Conservation (phyloP, 1,140 invertebrate genomes). For the Lordiphosa stackelbergi region DNA sequence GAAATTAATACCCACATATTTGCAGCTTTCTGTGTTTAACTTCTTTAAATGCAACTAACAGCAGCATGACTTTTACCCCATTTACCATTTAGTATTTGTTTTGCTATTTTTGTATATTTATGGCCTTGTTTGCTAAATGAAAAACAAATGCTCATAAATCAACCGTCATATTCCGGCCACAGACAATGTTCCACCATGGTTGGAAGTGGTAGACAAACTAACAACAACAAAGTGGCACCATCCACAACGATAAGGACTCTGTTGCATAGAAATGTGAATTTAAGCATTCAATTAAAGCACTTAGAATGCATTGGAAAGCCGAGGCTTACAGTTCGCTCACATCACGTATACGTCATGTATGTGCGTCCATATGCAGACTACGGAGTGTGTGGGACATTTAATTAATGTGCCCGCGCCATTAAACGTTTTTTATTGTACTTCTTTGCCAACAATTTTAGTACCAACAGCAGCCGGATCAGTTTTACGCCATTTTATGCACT, state of each 20-base stretch:
- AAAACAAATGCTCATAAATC: slow-evolving; percentile 60
- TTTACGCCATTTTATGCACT: slow-evolving; percentile 63
- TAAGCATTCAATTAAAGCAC: slow-evolving; percentile 49
- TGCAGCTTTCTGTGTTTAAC: slow-evolving; percentile 12
- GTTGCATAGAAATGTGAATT: slow-evolving; percentile 11
- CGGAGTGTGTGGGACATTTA: slow-evolving; percentile 47
- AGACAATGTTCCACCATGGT: slow-evolving; percentile 22
- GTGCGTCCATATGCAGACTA: slow-evolving; percentile 9
- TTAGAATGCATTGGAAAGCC: slow-evolving; percentile 50
- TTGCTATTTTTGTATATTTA: slow-evolving; percentile 47
- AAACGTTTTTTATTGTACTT: slow-evolving; percentile 68
- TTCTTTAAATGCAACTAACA: slow-evolving; percentile 11
- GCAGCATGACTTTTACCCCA: slow-evolving; percentile 16
- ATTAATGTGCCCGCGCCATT: slow-evolving; percentile 68
- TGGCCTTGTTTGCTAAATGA: slow-evolving; percentile 56
- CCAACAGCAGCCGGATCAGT: slow-evolving; percentile 41
- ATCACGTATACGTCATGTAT: slow-evolving; percentile 52
- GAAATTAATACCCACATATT: neutral
- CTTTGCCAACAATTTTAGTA: slow-evolving; percentile 62
- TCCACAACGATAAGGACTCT: neutral
- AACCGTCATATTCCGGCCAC: slow-evolving; percentile 39
- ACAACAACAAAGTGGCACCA: slow-evolving; percentile 9
- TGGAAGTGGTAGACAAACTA: slow-evolving; percentile 18
- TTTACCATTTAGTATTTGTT: slow-evolving; percentile 32
- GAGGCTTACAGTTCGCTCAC: slow-evolving; percentile 55